Conservation (phyloP, 2,797 vertebrate genomes). For the Rhinella marina region DNA sequence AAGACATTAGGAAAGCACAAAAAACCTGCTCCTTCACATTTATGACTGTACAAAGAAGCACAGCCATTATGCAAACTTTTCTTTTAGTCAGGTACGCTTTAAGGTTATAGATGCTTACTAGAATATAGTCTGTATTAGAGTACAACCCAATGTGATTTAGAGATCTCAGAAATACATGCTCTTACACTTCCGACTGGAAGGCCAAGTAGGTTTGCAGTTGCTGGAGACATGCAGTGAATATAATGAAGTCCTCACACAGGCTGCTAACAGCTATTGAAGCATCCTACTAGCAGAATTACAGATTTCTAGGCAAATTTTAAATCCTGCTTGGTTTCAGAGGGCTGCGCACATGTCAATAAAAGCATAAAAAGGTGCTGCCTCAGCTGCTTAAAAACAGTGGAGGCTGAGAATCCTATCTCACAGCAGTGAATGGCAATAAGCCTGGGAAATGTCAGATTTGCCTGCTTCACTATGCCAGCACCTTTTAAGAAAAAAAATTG, state of each 20-base stretch:
- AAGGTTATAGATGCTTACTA: no score
- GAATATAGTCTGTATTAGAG: not conserved
- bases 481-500: constrained; percentile 71
- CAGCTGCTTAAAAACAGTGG: constrained; percentile 69
- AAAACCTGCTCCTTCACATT: no score
- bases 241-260: constrained; percentile 76
- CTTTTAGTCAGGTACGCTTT: no score
- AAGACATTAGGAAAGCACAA: no score
- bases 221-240: constrained; percentile 74
- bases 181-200: constrained; percentile 16
- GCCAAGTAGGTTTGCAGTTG: constrained; percentile 13
- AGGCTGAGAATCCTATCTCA: constrained; percentile 55
- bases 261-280: constrained; percentile 72
- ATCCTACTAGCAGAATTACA: constrained; percentile 78
- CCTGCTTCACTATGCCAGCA: constrained; percentile 31
- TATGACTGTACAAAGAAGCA: no score
- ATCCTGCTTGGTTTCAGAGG: constrained; percentile 75
- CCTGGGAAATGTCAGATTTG: constrained; percentile 48
- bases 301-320: constrained; percentile 79
- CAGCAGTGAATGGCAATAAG: constrained; percentile 54
- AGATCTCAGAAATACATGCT: not conserved
- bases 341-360: constrained; percentile 79
- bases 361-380: constrained; percentile 74
- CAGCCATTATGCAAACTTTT: no score
- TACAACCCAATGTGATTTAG: not conserved